Evolutionary conservation across 2,797 vertebrate genomes (phyloP), one percentile per base, ranked within the genome.

Genomic region (Graptemys geographica): DNA sequence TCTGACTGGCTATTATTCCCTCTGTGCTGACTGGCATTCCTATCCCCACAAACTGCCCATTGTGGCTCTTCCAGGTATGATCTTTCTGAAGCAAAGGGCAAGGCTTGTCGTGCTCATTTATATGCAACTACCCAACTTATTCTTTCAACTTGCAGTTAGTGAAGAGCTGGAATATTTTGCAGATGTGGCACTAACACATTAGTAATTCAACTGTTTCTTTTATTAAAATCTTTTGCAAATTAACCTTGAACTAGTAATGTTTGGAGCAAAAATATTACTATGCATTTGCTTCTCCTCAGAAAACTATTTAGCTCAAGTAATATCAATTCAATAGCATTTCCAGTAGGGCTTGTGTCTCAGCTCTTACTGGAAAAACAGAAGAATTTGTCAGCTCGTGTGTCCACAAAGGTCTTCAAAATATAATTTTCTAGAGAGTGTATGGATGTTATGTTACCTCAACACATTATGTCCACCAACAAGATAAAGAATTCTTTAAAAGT

Each of bases 161-260:
- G 13, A 82, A 56, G 33, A 81, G 76, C 51, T 74, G 83, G 25
- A 95, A 83, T 5, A 28, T 83, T 83, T 94, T 78, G 72, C 49
- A 90, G 53, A 41, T 83, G 19, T 82, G 83, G 19, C 0, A 0
- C 37, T 56, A 49, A 65, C 6, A 79, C 81, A n/a, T 19, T 69
- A 94, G 76, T 56, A 92, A 95, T 94, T 95, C 89, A 80, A 53
- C 83, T 55, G 21, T 88, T 55, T 86, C 31, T 59, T 51, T 81
- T 92, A 72, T 79, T 59, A 69, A 69, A 69, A 69, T 62, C 55
- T 89, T 89, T 86, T 57, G 90, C 84, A 96, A 95, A 95, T 95
- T 91, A 96, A 88, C 76, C 72, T 91, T 92, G 93, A 96, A 88
- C 41, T 4, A 11, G 28, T 80, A 87, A 88, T 89, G 95, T 97